Evolutionary conservation across 2,888 invertebrate species (phyloP), one percentile per base, ranked within the genome.

Genomic region (Perizoma affinitatum): DNA sequence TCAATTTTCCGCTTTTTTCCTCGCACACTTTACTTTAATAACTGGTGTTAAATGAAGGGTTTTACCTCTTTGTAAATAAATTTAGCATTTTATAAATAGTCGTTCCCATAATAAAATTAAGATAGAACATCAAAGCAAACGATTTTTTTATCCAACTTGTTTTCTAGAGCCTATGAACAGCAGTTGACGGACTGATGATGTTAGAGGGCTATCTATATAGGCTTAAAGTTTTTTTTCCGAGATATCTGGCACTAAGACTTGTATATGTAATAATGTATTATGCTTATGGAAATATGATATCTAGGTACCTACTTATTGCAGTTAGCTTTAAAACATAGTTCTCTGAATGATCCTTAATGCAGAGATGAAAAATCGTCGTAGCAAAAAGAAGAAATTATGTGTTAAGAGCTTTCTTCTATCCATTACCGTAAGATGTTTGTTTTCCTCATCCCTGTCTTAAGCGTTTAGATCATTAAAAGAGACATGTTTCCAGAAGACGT

Each of bases 1-100:
- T 80, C 75, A 76, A 75, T 72, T 74, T 70, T 63, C 47, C 59
- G 53, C 38, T 71, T 72, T 74, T 74, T 79, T 79, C 73, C 71
- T 67, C 62, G 45, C 58, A 56, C 58, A 66, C 67, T 62, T 58
- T 54, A 51, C 57, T 69, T 75, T 75, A 71, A 73, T 73, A 77
- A 68, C 66, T 64, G 70, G 66, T 70, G 72, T 69, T 75, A 72
- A 76, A 70, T 71, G 70, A 74, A 74, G 69, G 64, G 63, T 69
- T 58, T 75, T 70, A 69, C 67, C 66, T 63, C 68, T 73, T 71
- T 66, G 69, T 73, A 67, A 69, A 70, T 61, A 57, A 66, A 62
- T 22, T 10, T 10, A 10, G 41, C n/a, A 9, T 9, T 5, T 5
- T 8, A 5, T 41, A 8, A 5, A n/a, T 38, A 3, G 38, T 6